Conservation (phyloP, 1,140 invertebrate genomes). For the Eriocheir sinensis region DNA sequence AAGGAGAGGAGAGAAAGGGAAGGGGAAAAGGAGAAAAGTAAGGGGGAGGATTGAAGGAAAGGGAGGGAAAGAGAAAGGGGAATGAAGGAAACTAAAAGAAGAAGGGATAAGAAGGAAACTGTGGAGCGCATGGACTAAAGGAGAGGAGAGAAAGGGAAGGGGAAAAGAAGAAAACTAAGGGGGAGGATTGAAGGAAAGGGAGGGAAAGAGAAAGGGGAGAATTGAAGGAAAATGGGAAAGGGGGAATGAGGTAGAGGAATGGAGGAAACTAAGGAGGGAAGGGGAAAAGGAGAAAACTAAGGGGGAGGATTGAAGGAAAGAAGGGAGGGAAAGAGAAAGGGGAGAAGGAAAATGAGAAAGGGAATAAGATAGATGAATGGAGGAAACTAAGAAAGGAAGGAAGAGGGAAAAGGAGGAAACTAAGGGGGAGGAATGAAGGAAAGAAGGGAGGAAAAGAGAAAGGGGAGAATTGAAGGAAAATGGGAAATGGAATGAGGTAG, state of each 20-base stretch:
- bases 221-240: slow-evolving; percentile 25
- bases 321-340: slow-evolving; percentile 34
- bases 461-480: neutral
- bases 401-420: neutral
- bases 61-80: neutral
- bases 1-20: too few relatives aligned
- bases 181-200: neutral
- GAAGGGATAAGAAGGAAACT: neutral
- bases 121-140: too few relatives aligned
- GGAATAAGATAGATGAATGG: too few relatives aligned
- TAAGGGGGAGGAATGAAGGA: neutral
- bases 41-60: neutral
- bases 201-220: neutral
- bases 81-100: neutral
- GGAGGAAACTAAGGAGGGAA: neutral
- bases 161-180: neutral
- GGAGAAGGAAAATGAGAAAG: slow-evolving; percentile 3
- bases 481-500: too few relatives aligned
- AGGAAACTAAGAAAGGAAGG: too few relatives aligned
- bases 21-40: neutral
- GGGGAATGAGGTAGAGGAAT: neutral
- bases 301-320: neutral
- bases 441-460: slow-evolving; percentile 30
- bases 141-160: slow-evolving; percentile 23
- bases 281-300: neutral